Conservation (phyloP, 2,113 vertebrate genomes). For the Perca schrenkii region DNA sequence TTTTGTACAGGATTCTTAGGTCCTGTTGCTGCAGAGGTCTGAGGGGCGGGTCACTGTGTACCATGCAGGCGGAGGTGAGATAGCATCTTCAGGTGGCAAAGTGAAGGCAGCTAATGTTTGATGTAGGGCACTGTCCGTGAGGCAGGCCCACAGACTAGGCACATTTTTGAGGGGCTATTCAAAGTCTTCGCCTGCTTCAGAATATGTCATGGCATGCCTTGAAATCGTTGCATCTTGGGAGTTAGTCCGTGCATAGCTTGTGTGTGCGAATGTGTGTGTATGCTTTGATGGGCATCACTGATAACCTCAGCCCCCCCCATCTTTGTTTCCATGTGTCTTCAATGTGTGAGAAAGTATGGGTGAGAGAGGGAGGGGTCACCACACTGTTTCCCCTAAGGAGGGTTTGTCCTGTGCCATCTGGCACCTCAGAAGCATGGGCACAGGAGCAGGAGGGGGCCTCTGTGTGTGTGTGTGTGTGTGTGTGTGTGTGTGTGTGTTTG, state of each 20-base stretch:
- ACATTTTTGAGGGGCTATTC: slow-evolving; percentile 71
- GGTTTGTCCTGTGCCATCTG: slow-evolving; percentile 84
- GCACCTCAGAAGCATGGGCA: slow-evolving; percentile 77
- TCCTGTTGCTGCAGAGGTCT: slow-evolving; percentile 61
- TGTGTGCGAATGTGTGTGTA: slow-evolving; percentile 35
- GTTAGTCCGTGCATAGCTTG: slow-evolving; percentile 40
- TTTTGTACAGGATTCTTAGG: slow-evolving; percentile 61
- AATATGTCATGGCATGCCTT: slow-evolving; percentile 71
- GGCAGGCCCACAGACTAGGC: slow-evolving; percentile 54
- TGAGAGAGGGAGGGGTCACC: slow-evolving; percentile 72
- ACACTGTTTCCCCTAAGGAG: slow-evolving; percentile 77
- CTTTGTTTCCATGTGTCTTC: slow-evolving; percentile 69
- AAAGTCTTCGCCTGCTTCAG: slow-evolving; percentile 51
- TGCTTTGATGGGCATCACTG: slow-evolving; percentile 69
- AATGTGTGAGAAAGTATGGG: slow-evolving; percentile 81
- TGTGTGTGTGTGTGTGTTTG: slow-evolving; percentile 27
- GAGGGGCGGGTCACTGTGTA: slow-evolving; percentile 87
- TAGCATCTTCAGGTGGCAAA: slow-evolving; percentile 88
- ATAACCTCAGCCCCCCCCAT: slow-evolving; percentile 53
- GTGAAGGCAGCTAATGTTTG: slow-evolving; percentile 51
- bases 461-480: slow-evolving; percentile 38
- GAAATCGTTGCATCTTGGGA: slow-evolving; percentile 68
- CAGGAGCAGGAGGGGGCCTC: slow-evolving; percentile 62
- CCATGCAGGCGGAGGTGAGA: slow-evolving; percentile 92
- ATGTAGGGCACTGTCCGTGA: slow-evolving; percentile 59